A percentile compares a stretch with the other conserved stretches of the same genome.
Evolutionary conservation across 2,888 invertebrate species (phyloP).

Genomic region (Diarsia dahlii): DNA sequence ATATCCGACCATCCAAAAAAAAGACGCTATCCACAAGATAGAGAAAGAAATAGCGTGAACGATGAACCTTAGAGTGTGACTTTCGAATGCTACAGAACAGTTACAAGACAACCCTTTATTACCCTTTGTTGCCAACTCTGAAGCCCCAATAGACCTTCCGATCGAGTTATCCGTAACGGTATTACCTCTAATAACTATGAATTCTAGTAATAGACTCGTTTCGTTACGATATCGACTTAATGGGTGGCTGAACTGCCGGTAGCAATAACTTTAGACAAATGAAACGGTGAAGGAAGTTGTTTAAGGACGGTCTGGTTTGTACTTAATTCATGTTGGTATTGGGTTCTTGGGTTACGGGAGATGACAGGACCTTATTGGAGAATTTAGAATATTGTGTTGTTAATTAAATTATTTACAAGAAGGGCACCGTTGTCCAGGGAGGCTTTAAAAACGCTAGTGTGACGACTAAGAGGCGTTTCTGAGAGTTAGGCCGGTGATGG

Average conservation of each 20-base stretch:
- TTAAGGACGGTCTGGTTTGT: neutral
- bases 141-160: constrained; percentile 65
- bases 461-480: too few relatives aligned
- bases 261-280: constrained; percentile 38
- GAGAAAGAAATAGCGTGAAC: neutral
- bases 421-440: too few relatives aligned
- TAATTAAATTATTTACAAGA: neutral
- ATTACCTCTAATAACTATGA: constrained; percentile 56
- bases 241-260: constrained; percentile 28
- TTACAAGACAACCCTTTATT: constrained; percentile 69
- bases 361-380: neutral
- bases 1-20: too few relatives aligned
- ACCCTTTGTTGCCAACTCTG: constrained; percentile 68
- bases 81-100: constrained; percentile 64
- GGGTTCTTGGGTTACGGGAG: neutral
- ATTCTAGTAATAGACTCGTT: constrained; percentile 50
- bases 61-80: constrained; percentile 57
- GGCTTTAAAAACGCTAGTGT: too few relatives aligned
- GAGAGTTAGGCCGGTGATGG: too few relatives aligned
- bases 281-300: constrained; percentile 17
- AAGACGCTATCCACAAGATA: too few relatives aligned
- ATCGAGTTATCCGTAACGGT: constrained; percentile 54
- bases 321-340: constrained; percentile 21
- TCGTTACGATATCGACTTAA: constrained; percentile 36
- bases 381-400: neutral